phyloP scores from a whole-genome alignment of 2,113 vertebrate species.

The Azemiops feae region DNA sequence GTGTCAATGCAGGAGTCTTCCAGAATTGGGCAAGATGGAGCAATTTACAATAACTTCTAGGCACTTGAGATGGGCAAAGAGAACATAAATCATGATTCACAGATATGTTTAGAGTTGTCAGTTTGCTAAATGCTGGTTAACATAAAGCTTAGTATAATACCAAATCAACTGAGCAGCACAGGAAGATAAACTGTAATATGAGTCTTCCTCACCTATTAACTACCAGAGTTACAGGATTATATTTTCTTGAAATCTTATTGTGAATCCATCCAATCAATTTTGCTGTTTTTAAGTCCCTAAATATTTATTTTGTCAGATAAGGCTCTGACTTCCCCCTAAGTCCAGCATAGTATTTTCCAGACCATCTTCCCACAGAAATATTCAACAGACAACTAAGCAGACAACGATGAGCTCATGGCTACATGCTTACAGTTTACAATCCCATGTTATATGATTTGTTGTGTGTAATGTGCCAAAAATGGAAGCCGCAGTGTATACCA shows the following conservation, averaged over 20 bases:
- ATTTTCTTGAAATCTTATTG: not conserved
- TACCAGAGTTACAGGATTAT: not conserved
- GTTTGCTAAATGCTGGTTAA: not conserved
- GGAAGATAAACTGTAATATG: not conserved
- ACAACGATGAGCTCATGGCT: not conserved
- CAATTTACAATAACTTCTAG: not conserved
- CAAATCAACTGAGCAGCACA: not conserved
- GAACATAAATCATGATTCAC: not conserved
- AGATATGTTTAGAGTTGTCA: not conserved
- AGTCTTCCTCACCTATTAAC: not conserved
- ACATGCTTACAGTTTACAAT: not conserved
- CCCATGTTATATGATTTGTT: slow-evolving; percentile 10
- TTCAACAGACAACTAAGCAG: not conserved
- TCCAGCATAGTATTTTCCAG: not conserved
- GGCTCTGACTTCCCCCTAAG: not conserved
- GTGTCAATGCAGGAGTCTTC: not conserved
- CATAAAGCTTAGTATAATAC: not conserved
- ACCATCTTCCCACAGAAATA: not conserved
- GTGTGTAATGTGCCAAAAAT: not conserved
- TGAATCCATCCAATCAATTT: not conserved
- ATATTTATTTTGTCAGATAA: not conserved
- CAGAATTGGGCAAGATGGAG: not conserved
- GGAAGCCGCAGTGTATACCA: not conserved
- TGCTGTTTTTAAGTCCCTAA: not conserved
- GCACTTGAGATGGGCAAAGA: not conserved